Percentiles rank a stretch among this genome's conserved stretches.
Conservation (phyloP, 2,888 invertebrate genomes). For the Didymodactylos carnosus region DNA sequence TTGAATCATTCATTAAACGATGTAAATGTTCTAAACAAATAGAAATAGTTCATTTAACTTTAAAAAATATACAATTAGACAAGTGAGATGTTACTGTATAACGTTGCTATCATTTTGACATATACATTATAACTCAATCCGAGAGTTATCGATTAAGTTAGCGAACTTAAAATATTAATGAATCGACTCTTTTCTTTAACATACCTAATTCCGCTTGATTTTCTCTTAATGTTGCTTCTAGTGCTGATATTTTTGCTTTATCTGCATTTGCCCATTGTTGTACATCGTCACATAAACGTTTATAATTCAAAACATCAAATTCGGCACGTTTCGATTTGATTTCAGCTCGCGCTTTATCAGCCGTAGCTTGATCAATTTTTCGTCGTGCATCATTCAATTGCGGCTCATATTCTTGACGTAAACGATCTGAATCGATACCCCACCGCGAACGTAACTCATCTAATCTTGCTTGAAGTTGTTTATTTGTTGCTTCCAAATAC, state of each 20-base stretch:
- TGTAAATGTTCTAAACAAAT: slow-evolving; percentile 4
- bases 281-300: slow-evolving; percentile 10
- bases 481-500: slow-evolving; percentile 12
- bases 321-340: slow-evolving; percentile 12
- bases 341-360: slow-evolving; percentile 11
- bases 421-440: slow-evolving; percentile 9
- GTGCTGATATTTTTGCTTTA: slow-evolving; percentile 2
- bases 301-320: slow-evolving; percentile 9
- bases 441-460: slow-evolving; percentile 11
- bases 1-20: slow-evolving; percentile 9
- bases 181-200: too few species aligned
- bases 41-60: too few species aligned
- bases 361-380: slow-evolving; percentile 6
- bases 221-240: slow-evolving; percentile 6
- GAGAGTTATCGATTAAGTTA: too few species aligned
- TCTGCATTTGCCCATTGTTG: slow-evolving; percentile 2
- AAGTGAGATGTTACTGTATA: too few species aligned
- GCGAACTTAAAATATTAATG: too few species aligned
- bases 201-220: slow-evolving; percentile 13
- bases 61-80: too few species aligned
- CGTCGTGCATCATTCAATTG: slow-evolving; percentile 4
- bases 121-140: too few species aligned
- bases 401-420: slow-evolving; percentile 6
- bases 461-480: slow-evolving; percentile 8
- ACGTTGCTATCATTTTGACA: too few species aligned